Percentiles rank a stretch among this genome's conserved stretches.
Conservation (phyloP, 2,113 vertebrate species). For the Pterocles orientalis region DNA sequence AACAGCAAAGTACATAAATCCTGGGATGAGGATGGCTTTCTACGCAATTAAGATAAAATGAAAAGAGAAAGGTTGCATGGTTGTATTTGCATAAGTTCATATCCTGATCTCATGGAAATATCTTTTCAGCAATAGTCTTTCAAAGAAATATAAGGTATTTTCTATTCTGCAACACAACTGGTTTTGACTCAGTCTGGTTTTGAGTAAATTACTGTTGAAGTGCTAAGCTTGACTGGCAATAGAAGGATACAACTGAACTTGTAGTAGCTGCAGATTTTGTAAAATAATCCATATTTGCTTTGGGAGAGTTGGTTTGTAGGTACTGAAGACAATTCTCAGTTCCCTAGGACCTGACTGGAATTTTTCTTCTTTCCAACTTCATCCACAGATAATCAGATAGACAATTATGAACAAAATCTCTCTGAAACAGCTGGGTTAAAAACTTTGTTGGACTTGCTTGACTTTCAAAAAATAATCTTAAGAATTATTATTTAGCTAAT, state of each 20-base stretch:
- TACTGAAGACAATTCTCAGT: background rate
- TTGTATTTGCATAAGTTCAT: background rate
- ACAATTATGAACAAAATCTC: background rate
- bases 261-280: background rate
- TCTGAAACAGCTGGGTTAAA: background rate
- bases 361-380: background rate
- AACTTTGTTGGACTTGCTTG: background rate
- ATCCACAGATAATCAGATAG: background rate
- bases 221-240: background rate
- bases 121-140: background rate
- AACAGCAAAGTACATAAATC: background rate
- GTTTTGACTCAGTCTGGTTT: conserved; percentile 20
- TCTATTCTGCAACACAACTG: conserved; percentile 21
- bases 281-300: background rate
- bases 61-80: background rate
- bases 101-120: background rate
- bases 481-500: background rate
- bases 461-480: background rate
- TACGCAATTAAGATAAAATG: background rate
- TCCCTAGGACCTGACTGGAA: background rate
- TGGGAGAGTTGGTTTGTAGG: background rate
- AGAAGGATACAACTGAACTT: conserved; percentile 13
- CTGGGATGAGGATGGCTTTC: background rate
- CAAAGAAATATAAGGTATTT: background rate
- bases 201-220: conserved; percentile 40